These are phyloP conservation scores for Apotomis turbidana DNA, from an alignment of 2,888 invertebrate species.

Conservation along the genomic window DNA sequence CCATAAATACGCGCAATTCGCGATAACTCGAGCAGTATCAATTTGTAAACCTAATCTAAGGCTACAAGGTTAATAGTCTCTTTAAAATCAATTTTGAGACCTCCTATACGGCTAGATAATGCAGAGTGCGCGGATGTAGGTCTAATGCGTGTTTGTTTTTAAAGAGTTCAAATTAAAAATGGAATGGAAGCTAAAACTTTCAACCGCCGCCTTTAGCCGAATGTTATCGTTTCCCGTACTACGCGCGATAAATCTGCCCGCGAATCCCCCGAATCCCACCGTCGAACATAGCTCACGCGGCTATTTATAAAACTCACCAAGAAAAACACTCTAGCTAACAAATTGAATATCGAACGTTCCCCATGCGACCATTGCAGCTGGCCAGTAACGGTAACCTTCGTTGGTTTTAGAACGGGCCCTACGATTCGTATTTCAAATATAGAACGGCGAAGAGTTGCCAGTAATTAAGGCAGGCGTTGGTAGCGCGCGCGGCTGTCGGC, in stretches of 20 bases:
- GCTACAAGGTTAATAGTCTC: constrained; percentile 71
- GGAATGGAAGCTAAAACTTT: constrained; percentile 76
- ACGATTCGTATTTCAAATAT: constrained; percentile 61
- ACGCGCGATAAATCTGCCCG: constrained; percentile 76
- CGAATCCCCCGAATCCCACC: constrained; percentile 72
- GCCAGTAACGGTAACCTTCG: constrained; percentile 52
- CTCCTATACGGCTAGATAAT: constrained; percentile 41
- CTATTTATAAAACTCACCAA: constrained; percentile 71
- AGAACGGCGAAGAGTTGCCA: constrained; percentile 62
- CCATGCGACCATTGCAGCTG: constrained; percentile 52
- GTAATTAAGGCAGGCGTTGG: constrained; percentile 64
- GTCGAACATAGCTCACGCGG: constrained; percentile 68
- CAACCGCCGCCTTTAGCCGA: constrained; percentile 72
- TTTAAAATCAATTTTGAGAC: constrained; percentile 71
- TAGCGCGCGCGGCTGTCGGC: constrained; percentile 40
- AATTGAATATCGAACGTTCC: constrained; percentile 60
- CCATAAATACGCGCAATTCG: constrained; percentile 66
- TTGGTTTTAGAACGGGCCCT: constrained; percentile 39
- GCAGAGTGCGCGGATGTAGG: constrained; percentile 23
- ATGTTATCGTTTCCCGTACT: constrained; percentile 72
- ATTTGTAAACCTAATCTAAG: constrained; percentile 73
- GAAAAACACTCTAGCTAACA: constrained; percentile 67
- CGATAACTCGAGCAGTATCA: constrained; percentile 66
- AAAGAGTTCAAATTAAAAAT: constrained; percentile 72
- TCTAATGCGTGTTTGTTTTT: constrained; percentile 50